phyloP scores from a whole-genome alignment of 1,140 invertebrate species.

The Drosophila virilis region DNA sequence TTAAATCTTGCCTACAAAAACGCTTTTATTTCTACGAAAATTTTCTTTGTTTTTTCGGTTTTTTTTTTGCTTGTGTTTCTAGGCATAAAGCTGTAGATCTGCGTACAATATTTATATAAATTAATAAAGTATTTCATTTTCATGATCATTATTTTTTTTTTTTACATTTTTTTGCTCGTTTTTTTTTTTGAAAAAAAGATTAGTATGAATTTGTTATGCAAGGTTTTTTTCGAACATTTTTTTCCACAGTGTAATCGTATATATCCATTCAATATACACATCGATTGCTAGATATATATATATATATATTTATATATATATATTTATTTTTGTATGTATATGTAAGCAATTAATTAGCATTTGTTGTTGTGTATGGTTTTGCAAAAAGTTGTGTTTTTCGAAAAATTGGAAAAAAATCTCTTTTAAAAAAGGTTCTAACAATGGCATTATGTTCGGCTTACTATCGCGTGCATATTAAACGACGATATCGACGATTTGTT shows the following conservation, averaged over 20 bases:
- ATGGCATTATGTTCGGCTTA: constrained; percentile 57
- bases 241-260: constrained; percentile 65
- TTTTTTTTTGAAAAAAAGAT: constrained; percentile 74
- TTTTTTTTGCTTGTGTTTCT: constrained; percentile 21
- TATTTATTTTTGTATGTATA: constrained; percentile 31
- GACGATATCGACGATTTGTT: constrained; percentile 48
- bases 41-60: neutral
- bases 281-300: constrained; percentile 40
- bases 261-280: constrained; percentile 36
- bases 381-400: constrained; percentile 44
- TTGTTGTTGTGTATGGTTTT: constrained; percentile 49
- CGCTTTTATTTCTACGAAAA: constrained; percentile 25
- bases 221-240: constrained; percentile 81
- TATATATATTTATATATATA: constrained; percentile 36
- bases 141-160: constrained; percentile 9
- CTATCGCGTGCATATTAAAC: constrained; percentile 72
- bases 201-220: constrained; percentile 84
- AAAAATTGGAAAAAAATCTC: constrained; percentile 63
- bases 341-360: constrained; percentile 74
- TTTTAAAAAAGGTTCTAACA: constrained; percentile 62
- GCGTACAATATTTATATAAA: constrained; percentile 75
- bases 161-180: constrained; percentile 4
- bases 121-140: constrained; percentile 42
- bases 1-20: constrained; percentile 44
- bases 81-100: constrained; percentile 59